Base-by-base conservation (phyloP, 2,888 invertebrate species). In the Ernsta delagoae region DNA sequence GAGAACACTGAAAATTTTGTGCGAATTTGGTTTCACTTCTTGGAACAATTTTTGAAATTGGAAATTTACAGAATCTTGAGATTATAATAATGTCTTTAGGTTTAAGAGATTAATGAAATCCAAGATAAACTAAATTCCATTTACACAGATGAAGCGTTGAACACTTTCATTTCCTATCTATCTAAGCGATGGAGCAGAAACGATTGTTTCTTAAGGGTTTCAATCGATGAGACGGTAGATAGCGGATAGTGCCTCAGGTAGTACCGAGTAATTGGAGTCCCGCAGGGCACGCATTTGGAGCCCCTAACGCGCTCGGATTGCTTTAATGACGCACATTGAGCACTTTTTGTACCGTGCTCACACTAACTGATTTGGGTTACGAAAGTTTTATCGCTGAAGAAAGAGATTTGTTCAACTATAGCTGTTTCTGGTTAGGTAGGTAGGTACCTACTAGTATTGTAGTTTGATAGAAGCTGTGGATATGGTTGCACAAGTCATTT, bases 261-360 rank as follows among this genome's bases (percentile, higher is more conserved):
- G 76, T 75, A 80, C 68, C 76, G 77, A 80, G 83, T 87, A 89
- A 89, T 89, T 87, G 87, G 79, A 75, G 83, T 79, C 87, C 84
- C 85, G 80, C 80, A 78, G 86, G 86, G 85, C 80, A 80, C 83
- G 82, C 84, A 82, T 86, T 82, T 80, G 82, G 82, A 82, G 84
- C 83, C 84, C 84, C 84, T 81, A 84, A 85, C 84, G 79, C 81
- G 78, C 80, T 76, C 80, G 83, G 85, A 84, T 87, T 83, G 85
- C 83, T 83, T 83, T 88, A 90, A 90, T 88, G 89, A 86, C 84
- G 79, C 82, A 86, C 85, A 85, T 84, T 81, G 83, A 81, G 77
- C 75, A 74, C 79, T 84, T 87, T 89, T 88, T 87, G 80, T 84
- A 79, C 78, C 78, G 77, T 79, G 79, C 79, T 78, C 74, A 71